Base-by-base conservation (phyloP, 2,888 invertebrate species). In the Dyspetes luteomarginatus region DNA sequence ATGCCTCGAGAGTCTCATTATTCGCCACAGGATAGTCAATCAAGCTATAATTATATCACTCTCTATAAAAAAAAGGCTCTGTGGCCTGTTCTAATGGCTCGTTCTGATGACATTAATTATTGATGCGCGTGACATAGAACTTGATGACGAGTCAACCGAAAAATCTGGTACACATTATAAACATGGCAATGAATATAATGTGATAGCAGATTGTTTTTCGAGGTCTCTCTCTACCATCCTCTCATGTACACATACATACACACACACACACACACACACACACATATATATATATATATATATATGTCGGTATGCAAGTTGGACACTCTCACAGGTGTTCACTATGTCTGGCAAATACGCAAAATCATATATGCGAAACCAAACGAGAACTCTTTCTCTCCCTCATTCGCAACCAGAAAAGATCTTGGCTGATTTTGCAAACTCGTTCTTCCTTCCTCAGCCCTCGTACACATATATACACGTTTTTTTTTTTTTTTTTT, bases 341-440 rank as follows among this genome's bases (percentile, higher is more conserved):
- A 17, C 5, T 19, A 4, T 22, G 5, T 19, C 56, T 45, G 26
- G 4, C 15, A 41, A 41, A 24, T 7, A 30, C 36, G 56, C 58
- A 60, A 68, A 62, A 69, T 52, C 17, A 43, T 60, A 28, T 22
- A n/a, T 30, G 43, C 52, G 43, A 55, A 28, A 60, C 2, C 7
- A 9, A 5, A 9, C 55, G 52, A 5, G 60, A 12, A 19, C 50
- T 60, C 26, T 55, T 62, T 50, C 28, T 55, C 36, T 36, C 50
- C 41, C 52, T 60, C 43, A 30, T 43, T 69, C 56, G 43, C 55
- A 17, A 17, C 41, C 56, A 28, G 45, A 56, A 43, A 52, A 76
- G 68, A 76, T 69, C 17, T 19, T 62, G 7, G 9, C 68, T 28
- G 76, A 76, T 76, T 76, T 76, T 55, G 55, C 69, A 76, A 76